Percentiles rank a stretch among this genome's conserved stretches.
Evolutionary conservation across 2,888 invertebrate species (phyloP).

Genomic region (Dryomyza anilis): DNA sequence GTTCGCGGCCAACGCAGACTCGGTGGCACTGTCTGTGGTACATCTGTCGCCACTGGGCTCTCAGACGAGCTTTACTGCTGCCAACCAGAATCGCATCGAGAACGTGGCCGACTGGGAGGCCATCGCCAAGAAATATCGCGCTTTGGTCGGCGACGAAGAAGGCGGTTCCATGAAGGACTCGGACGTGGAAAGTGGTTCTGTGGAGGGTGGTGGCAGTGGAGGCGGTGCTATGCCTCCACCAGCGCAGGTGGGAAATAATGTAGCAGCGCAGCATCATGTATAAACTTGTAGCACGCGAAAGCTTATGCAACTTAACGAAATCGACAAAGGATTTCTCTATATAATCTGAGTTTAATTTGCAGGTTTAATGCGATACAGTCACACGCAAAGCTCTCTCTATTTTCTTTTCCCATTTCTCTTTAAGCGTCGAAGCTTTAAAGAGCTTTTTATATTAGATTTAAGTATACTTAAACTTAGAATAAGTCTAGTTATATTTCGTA

Average conservation of each 20-base stretch:
- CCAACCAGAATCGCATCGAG: slow-evolving; percentile 77
- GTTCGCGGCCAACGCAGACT: slow-evolving; percentile 66
- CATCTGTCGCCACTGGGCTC: slow-evolving; percentile 85
- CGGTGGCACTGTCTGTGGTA: slow-evolving; percentile 77
- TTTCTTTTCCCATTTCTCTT: no score
- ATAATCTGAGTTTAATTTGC: slow-evolving; percentile 28
- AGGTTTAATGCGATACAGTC: slow-evolving; percentile 28
- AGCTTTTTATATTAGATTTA: background rate
- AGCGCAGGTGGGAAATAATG: slow-evolving; percentile 57
- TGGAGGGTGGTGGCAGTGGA: slow-evolving; percentile 46
- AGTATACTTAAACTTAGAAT: background rate
- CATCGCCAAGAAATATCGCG: slow-evolving; percentile 86
- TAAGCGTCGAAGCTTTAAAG: background rate
- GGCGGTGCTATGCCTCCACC: slow-evolving; percentile 44
- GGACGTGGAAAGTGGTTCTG: slow-evolving; percentile 58
- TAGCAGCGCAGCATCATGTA: slow-evolving; percentile 40
- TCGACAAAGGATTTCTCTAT: background rate
- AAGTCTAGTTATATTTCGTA: no score
- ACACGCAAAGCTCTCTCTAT: background rate
- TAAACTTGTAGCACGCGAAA: no score
- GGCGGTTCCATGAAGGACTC: slow-evolving; percentile 60
- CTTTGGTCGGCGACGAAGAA: slow-evolving; percentile 72
- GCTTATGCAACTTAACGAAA: no score
- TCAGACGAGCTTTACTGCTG: slow-evolving; percentile 79
- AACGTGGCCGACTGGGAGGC: slow-evolving; percentile 91